Evolutionary conservation across 2,888 invertebrate species (phyloP).

Genomic region (Gymnoscelis rufifasciata): DNA sequence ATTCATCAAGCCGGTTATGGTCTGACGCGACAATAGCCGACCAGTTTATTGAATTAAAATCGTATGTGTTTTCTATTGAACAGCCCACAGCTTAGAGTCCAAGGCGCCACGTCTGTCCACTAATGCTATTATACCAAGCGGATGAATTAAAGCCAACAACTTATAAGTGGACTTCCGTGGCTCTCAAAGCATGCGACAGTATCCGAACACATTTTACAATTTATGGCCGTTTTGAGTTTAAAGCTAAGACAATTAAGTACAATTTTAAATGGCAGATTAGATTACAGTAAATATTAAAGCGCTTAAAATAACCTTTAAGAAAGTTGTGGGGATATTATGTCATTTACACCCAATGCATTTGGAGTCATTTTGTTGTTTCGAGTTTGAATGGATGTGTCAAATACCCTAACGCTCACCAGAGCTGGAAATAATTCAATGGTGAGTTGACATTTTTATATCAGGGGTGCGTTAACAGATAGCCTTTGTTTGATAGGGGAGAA

Average conservation of each 20-base stretch:
- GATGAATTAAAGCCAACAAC: constrained; percentile 32
- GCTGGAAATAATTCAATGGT: constrained; percentile 23
- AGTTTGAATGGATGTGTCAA: constrained; percentile 20
- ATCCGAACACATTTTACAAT: background rate
- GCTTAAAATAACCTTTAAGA: background rate
- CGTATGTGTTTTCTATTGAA: constrained; percentile 24
- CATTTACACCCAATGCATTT: constrained; percentile 8
- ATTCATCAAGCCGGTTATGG: constrained; percentile 15
- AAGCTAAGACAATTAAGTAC: background rate
- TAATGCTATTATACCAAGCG: constrained; percentile 34
- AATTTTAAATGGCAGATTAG: background rate
- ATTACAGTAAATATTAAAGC: background rate
- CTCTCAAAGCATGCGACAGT: constrained; percentile 2
- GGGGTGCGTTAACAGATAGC: constrained; percentile 25
- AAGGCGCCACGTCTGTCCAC: constrained; percentile 37
- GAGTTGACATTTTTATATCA: constrained; percentile 24
- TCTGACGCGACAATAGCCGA: constrained; percentile 11
- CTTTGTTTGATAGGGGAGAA: constrained; percentile 15
- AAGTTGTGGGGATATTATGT: constrained; percentile 29
- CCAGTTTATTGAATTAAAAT: constrained; percentile 18
- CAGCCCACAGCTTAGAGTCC: constrained; percentile 23
- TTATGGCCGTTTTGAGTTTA: background rate
- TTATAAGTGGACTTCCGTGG: constrained; percentile 3
- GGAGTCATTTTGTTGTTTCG: constrained; percentile 24
- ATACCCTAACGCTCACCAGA: constrained; percentile 20